Percentiles rank a stretch among this genome's conserved stretches.
These are phyloP conservation scores for Heliconius congener DNA, from an alignment of 1,140 invertebrate species.

Conservation along the genomic window DNA sequence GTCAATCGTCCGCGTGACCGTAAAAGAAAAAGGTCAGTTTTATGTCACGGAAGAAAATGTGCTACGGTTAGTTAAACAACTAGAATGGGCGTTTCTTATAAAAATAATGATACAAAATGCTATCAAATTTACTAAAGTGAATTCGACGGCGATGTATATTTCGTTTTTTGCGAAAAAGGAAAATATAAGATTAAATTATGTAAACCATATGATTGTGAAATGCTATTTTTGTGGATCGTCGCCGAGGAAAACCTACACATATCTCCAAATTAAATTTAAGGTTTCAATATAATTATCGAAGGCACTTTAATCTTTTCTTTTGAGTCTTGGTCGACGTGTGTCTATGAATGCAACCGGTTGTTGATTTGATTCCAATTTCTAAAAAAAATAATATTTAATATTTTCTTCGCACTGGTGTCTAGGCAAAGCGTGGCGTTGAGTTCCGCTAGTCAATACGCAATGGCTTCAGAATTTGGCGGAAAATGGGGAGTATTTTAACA, in stretches of 20 bases:
- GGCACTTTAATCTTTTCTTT: not conserved
- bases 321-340: not conserved
- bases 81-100: slow-evolving; percentile 65
- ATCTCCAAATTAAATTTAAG: not conserved
- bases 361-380: too few species aligned
- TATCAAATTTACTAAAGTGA: slow-evolving; percentile 41
- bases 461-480: too few species aligned
- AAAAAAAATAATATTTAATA: too few species aligned
- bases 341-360: too few species aligned
- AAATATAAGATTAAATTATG: slow-evolving; percentile 30
- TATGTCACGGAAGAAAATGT: slow-evolving; percentile 61
- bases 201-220: slow-evolving; percentile 6
- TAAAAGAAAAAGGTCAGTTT: slow-evolving; percentile 70
- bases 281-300: not conserved
- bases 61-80: slow-evolving; percentile 72
- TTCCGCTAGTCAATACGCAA: too few species aligned
- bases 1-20: slow-evolving; percentile 59
- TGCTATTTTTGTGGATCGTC: slow-evolving; percentile 1
- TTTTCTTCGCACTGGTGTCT: too few species aligned
- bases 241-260: not conserved
- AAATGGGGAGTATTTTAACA: too few species aligned
- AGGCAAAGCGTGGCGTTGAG: too few species aligned
- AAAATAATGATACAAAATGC: slow-evolving; percentile 56
- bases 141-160: slow-evolving; percentile 38
- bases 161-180: slow-evolving; percentile 16